phyloP scores from a whole-genome alignment of 2,113 vertebrate species.

The Gasterosteus nipponicus region DNA sequence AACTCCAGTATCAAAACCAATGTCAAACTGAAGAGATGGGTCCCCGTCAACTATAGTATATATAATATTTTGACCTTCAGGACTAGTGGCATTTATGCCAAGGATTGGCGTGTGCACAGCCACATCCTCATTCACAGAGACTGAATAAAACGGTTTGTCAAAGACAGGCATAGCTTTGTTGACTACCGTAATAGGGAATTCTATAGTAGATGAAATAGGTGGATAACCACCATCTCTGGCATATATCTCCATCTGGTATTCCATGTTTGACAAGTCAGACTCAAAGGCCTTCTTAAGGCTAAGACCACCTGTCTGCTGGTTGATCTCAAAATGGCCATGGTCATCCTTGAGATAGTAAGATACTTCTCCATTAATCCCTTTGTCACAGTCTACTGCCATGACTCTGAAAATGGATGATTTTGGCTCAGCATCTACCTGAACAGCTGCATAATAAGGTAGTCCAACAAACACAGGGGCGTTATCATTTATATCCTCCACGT shows the following conservation, averaged over 20 bases:
- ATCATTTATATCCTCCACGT: constrained; percentile 94
- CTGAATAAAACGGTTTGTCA: constrained; percentile 93
- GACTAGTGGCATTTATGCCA: constrained; percentile 94
- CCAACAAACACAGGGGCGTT: constrained; percentile 93
- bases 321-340: constrained; percentile 95
- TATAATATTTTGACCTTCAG: constrained; percentile 94
- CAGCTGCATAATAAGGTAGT: constrained; percentile 96
- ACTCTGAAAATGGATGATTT: constrained; percentile 90
- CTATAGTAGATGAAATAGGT: constrained; percentile 85
- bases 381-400: constrained; percentile 91
- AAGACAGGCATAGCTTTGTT: constrained; percentile 99
- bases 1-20: constrained; percentile 96
- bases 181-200: constrained; percentile 94
- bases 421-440: constrained; percentile 93
- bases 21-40: constrained; percentile 89
- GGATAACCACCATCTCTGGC: constrained; percentile 92
- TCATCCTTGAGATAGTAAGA: constrained; percentile 91
- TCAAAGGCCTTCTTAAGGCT: constrained; percentile 91
- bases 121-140: constrained; percentile 90
- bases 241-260: constrained; percentile 89
- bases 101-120: constrained; percentile 89
- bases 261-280: constrained; percentile 92
- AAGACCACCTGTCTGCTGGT: constrained; percentile 86
- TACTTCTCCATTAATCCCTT: constrained; percentile 92
- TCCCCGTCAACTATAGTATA: constrained; percentile 96